These are phyloP conservation scores for Syngnathus rostellatus DNA, from an alignment of 2,797 vertebrate species.

Conservation along the genomic window DNA sequence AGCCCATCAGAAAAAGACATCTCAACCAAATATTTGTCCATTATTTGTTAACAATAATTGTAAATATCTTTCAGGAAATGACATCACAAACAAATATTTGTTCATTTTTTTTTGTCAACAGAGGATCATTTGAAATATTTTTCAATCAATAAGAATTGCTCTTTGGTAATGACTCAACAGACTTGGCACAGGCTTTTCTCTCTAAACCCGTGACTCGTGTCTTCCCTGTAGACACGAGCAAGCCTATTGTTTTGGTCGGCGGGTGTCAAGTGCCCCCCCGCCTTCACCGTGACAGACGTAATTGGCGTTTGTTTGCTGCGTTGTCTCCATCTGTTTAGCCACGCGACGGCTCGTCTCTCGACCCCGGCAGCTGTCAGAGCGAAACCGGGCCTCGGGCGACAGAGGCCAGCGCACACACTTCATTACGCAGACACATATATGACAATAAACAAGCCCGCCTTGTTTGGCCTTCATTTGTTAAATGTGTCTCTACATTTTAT, in stretches of 20 bases:
- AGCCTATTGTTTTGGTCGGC: conserved; percentile 37
- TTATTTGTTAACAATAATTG: no score
- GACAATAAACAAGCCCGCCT: not conserved
- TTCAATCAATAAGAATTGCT: conserved; percentile 19
- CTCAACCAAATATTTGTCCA: no score
- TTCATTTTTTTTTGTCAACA: not conserved
- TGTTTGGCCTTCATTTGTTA: not conserved
- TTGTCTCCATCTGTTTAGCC: conserved; percentile 36
- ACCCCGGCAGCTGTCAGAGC: conserved; percentile 49
- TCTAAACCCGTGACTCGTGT: conserved; percentile 29
- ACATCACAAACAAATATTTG: no score
- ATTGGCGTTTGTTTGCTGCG: conserved; percentile 62
- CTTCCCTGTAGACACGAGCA: conserved; percentile 28
- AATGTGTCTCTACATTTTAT: not conserved
- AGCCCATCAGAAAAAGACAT: no score
- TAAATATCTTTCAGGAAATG: no score
- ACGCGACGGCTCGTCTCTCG: conserved; percentile 31
- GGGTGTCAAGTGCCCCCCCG: conserved; percentile 21
- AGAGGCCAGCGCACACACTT: not conserved
- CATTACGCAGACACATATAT: not conserved
- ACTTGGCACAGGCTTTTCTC: conserved; percentile 17
- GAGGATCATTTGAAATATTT: conserved; percentile 15
- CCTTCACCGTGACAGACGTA: conserved; percentile 47
- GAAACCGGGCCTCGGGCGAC: not conserved
- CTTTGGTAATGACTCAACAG: not conserved